phyloP scores from a whole-genome alignment of 2,888 invertebrate species.

The Drosophila prostipennis region DNA sequence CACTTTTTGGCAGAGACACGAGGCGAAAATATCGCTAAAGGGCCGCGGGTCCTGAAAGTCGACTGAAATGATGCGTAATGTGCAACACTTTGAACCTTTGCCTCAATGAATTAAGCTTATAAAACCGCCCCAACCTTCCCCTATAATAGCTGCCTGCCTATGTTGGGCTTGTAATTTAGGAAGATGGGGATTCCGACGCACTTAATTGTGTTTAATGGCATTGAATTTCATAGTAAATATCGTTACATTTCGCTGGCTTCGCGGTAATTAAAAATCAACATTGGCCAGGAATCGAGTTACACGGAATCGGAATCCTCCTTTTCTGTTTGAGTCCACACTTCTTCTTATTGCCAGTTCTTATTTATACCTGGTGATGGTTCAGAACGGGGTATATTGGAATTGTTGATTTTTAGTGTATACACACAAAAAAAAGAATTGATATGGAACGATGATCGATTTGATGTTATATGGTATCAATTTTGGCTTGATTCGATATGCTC shows the following conservation, averaged over 20 bases:
- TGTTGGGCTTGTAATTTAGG: conserved; percentile 22
- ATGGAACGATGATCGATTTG: too few relatives aligned
- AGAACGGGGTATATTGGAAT: not conserved
- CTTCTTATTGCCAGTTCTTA: conserved; percentile 3
- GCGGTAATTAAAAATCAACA: conserved; percentile 75
- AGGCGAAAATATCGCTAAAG: conserved; percentile 3
- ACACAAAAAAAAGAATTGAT: too few relatives aligned
- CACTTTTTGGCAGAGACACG: conserved; percentile 19
- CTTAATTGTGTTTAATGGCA: conserved; percentile 50
- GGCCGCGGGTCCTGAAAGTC: conserved; percentile 15
- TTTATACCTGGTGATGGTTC: not conserved
- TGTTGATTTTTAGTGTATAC: too few relatives aligned
- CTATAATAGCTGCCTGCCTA: conserved; percentile 37
- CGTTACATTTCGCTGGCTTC: conserved; percentile 30
- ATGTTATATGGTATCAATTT: too few relatives aligned
- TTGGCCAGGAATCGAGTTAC: conserved; percentile 58
- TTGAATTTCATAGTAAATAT: conserved; percentile 51
- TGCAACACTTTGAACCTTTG: conserved; percentile 70
- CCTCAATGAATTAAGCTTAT: conserved; percentile 63
- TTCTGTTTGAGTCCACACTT: not conserved
- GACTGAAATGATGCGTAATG: conserved; percentile 63
- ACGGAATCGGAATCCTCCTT: not conserved
- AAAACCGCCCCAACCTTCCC: not conserved
- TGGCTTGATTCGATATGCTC: too few relatives aligned
- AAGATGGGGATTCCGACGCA: conserved; percentile 19